Base-by-base conservation (phyloP, 2,797 vertebrate species). In the Sebastes itinus region DNA sequence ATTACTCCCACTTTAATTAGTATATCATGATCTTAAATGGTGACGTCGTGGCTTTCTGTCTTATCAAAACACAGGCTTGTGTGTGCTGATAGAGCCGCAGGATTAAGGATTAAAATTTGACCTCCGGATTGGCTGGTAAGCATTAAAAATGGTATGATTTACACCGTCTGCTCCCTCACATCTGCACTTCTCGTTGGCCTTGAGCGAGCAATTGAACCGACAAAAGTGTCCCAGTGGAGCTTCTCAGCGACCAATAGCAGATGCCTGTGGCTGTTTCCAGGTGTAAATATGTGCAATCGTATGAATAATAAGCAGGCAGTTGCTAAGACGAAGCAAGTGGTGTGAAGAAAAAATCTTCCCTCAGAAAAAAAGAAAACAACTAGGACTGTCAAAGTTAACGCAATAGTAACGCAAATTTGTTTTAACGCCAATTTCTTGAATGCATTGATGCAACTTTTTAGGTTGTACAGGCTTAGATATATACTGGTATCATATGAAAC, bases 281-380 rank as follows among this genome's bases (percentile, higher is more conserved):
- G 88, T 88, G 77, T 87, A 61, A 86, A 85, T 73, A 74, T 68
- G 75, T 79, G 75, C 64, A 80, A 6, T 67, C 6, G 22, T 52
- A 85, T 81, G 65, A 89, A 90, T 88, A 86, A 81, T 78, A 77
- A 87, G 46, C 64, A 77, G 72, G 25, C 32, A 13, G 77, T 20
- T 69, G 64, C 69, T 56, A 58, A 59, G 35, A 81, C 60, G 72
- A 77, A 67, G 28, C 30, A 59, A 35, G 10, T 13, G 20, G 16
- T 54, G 55, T n/a, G 2, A 64, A n/a, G 46, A 35, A 64, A 63
- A n/a, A 3, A 33, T 42, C 28, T 11, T 22, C 27, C 67, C 23
- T 46, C n/a, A 35, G 16, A 27, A 61, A 61, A 27, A 7, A 38
- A 64, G 54, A 69, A 14, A 38, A 13, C 35, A 12, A 13, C 13